Percentiles rank a stretch among this genome's conserved stretches.
These are phyloP conservation scores for Lasioglossum baleicum DNA, from an alignment of 1,140 invertebrate species.

Conservation along the genomic window DNA sequence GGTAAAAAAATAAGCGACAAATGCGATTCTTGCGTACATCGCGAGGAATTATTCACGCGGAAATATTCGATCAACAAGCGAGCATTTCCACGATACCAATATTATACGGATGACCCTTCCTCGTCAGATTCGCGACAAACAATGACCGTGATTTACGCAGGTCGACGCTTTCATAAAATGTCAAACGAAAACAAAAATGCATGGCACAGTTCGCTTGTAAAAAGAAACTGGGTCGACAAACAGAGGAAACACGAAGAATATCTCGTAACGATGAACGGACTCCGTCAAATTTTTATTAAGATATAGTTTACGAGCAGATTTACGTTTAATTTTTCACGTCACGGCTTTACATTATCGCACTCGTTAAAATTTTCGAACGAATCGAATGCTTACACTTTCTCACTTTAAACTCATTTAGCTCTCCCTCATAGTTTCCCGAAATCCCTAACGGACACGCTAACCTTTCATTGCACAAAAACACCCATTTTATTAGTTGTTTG, in stretches of 20 bases:
- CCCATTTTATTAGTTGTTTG: too few species aligned
- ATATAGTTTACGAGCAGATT: not conserved
- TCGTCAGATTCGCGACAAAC: not conserved
- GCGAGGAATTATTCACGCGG: not conserved
- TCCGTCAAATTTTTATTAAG: not conserved
- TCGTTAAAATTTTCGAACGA: too few species aligned
- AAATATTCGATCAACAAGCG: constrained; percentile 4
- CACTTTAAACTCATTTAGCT: too few species aligned
- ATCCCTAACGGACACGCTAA: too few species aligned
- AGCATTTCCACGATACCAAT: not conserved
- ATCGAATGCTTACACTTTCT: too few species aligned
- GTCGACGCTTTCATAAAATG: constrained; percentile 1
- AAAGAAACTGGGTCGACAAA: constrained; percentile 7
- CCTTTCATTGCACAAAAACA: too few species aligned
- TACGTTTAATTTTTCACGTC: not conserved
- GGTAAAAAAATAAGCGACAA: too few species aligned
- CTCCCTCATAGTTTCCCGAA: too few species aligned
- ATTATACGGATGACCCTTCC: not conserved
- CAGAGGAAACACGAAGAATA: not conserved
- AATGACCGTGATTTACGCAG: not conserved
- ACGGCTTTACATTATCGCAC: too few species aligned
- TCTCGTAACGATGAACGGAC: too few species aligned
- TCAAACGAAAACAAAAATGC: not conserved
- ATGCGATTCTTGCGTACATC: not conserved
- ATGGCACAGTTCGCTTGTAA: constrained; percentile 6